Base-by-base conservation (phyloP, 2,888 invertebrate genomes). In the Anthophora plumipes region DNA sequence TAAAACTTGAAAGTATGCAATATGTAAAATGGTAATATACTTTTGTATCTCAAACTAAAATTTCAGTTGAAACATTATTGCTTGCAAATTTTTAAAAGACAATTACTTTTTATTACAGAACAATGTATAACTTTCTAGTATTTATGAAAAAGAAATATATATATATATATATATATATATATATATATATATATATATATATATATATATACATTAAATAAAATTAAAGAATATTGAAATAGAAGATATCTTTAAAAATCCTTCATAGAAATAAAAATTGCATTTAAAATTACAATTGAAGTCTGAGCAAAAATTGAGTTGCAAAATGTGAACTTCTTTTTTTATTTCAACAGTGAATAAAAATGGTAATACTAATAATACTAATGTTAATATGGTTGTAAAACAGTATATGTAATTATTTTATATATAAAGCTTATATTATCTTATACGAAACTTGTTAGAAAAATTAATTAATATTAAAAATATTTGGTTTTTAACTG, bases 101-200 rank as follows among this genome's bases (percentile, higher is more conserved):
- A 25, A 41, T n/a, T 37, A 12, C n/a, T 11, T 37, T 52, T 31
- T 22, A 22, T 59, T 68, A 68, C 6, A 50, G 50, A 64, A 41
- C 46, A 12, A 61, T 52, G n/a, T n/a, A n/a, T 52, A 17, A 11
- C 55, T 31, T 7, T 57, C 17, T 20, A 25, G 11, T 54, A 57
- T 50, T 57, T 43, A 68, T 67, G n/a, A n/a, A n/a, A n/a, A n/a
- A n/a, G n/a, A n/a, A n/a, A n/a, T n/a, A n/a, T n/a, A n/a, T n/a
- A n/a, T n/a, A n/a, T n/a, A n/a, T n/a, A n/a, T n/a, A n/a, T n/a
- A n/a, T n/a, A n/a, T n/a, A n/a, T n/a, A n/a, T n/a, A n/a, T n/a
- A n/a, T n/a, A n/a, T n/a, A n/a, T n/a, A n/a, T n/a, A n/a, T n/a
- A n/a, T n/a, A n/a, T n/a, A n/a, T n/a, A n/a, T n/a, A n/a, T n/a